A percentile compares a stretch with the other conserved stretches of the same genome.
Conservation (phyloP, 2,113 vertebrate species). For the Nibea coibor region DNA sequence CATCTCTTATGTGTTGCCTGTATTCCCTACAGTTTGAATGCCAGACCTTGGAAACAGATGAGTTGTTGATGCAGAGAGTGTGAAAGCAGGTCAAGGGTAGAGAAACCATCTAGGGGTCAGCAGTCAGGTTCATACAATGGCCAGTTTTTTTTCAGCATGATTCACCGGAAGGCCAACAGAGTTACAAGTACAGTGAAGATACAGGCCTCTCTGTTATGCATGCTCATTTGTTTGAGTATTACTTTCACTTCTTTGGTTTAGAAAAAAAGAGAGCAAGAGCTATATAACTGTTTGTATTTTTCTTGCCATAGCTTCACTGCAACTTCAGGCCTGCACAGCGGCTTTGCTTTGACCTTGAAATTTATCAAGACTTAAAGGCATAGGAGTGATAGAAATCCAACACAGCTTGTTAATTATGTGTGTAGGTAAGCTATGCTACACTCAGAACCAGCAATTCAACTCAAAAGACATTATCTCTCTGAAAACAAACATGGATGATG, state of each 20-base stretch:
- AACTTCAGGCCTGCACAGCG: neutral
- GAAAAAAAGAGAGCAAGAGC: neutral
- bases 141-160: conserved; percentile 13
- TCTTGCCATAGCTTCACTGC: neutral
- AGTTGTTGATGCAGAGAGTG: conserved; percentile 27
- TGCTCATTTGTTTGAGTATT: neutral
- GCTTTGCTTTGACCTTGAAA: too few species aligned
- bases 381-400: too few species aligned
- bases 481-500: too few species aligned
- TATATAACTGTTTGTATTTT: neutral
- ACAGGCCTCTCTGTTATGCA: neutral
- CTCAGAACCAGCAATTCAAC: neutral
- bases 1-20: neutral
- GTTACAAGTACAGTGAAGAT: neutral
- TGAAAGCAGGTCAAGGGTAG: conserved; percentile 56
- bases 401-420: neutral
- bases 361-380: neutral
- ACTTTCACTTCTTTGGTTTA: neutral
- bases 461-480: neutral
- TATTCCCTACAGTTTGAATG: conserved; percentile 7
- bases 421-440: neutral
- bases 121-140: conserved; percentile 13
- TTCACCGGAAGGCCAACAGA: neutral
- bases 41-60: conserved; percentile 37
- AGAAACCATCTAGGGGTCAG: conserved; percentile 22